Conservation (phyloP, 2,113 vertebrate genomes). For the Oncorhynchus clarkii region DNA sequence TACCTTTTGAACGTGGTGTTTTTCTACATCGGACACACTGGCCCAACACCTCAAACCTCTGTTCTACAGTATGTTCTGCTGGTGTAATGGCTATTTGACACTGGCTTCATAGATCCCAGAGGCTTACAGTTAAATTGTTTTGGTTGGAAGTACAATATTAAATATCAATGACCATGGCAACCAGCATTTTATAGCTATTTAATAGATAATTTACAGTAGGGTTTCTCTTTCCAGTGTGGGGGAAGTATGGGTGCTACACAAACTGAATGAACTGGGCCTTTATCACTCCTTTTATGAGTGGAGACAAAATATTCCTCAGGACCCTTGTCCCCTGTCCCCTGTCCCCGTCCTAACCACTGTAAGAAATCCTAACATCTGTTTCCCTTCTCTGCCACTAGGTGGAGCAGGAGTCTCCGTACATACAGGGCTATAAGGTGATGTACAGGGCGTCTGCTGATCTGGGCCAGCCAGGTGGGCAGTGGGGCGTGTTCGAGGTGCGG, state of each 20-base stretch:
- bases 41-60: not conserved
- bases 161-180: not conserved
- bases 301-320: too few relatives aligned
- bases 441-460: conserved; percentile 76
- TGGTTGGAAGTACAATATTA: not conserved
- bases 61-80: not conserved
- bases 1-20: not conserved
- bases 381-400: conserved; percentile 68
- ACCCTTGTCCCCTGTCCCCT: too few relatives aligned
- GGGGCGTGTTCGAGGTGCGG: conserved; percentile 85
- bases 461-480: conserved; percentile 79
- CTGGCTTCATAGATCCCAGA: not conserved
- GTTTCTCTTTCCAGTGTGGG: too few relatives aligned
- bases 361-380: not conserved
- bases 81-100: not conserved
- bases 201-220: too few relatives aligned
- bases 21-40: not conserved
- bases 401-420: conserved; percentile 89
- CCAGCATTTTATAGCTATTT: not conserved
- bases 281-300: too few relatives aligned
- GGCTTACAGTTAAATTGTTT: not conserved
- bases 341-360: too few relatives aligned
- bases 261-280: too few relatives aligned
- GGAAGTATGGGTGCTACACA: too few relatives aligned
- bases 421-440: conserved; percentile 90